Percentiles rank a stretch among this genome's conserved stretches.
Conservation (phyloP, 2,113 vertebrate genomes). For the Neomonachus schauinslandi region DNA sequence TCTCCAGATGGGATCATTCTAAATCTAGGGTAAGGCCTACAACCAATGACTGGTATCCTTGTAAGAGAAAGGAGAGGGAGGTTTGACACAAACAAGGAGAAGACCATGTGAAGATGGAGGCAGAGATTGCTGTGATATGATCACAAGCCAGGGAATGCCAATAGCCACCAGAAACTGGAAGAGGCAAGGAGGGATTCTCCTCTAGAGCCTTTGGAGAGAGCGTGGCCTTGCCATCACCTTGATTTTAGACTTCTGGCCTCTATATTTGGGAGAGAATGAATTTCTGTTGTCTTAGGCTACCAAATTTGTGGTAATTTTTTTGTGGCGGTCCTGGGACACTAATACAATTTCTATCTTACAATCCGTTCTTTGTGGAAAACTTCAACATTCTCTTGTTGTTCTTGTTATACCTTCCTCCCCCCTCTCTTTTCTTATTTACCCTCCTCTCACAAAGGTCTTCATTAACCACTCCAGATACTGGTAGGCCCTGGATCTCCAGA, state of each 20-base stretch:
- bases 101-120: neutral
- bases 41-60: neutral
- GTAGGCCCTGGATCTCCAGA: neutral
- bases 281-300: neutral
- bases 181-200: neutral
- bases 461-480: neutral
- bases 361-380: neutral
- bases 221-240: neutral
- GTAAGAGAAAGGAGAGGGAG: neutral
- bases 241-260: neutral
- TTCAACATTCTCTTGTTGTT: neutral
- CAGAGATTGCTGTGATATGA: neutral
- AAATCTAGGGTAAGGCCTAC: neutral
- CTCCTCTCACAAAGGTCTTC: neutral
- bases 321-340: neutral
- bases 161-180: neutral
- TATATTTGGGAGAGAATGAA: neutral
- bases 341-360: neutral
- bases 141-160: neutral
- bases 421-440: too few species aligned
- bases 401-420: neutral
- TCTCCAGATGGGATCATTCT: neutral
- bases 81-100: neutral
- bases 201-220: neutral
- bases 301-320: neutral